These are phyloP conservation scores for Prunella strophiata DNA, from an alignment of 2,797 vertebrate species.

Conservation along the genomic window DNA sequence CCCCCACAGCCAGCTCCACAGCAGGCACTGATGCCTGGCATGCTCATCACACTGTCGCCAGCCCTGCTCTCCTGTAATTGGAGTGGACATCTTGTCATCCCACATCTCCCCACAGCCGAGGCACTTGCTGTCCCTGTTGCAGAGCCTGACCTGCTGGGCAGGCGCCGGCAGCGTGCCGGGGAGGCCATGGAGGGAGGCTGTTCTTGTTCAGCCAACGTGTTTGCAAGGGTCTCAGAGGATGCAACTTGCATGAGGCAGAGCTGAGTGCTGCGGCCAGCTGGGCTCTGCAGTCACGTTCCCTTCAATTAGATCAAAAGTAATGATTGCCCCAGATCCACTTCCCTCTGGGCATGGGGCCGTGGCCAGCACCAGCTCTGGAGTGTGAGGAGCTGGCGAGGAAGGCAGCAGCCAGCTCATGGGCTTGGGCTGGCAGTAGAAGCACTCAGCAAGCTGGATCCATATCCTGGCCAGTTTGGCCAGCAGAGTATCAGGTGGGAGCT, in stretches of 20 bases:
- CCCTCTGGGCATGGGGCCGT: rapidly evolving
- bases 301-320: slow-evolving; percentile 71
- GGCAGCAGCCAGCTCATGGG: rapidly evolving
- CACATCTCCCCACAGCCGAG: neutral
- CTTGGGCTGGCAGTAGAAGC: neutral
- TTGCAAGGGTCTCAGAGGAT: slow-evolving; percentile 3
- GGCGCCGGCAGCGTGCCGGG: rapidly evolving
- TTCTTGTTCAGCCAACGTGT: neutral
- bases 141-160: neutral
- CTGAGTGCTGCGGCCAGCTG: slow-evolving; percentile 21
- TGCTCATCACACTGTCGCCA: neutral
- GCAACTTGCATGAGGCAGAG: neutral
- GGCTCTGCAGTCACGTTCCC: slow-evolving; percentile 27
- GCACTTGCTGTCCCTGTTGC: rapidly evolving
- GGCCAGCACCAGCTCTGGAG: neutral
- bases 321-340: slow-evolving; percentile 24
- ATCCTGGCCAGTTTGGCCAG: rapidly evolving
- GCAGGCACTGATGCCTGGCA: neutral
- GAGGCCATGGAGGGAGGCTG: neutral
- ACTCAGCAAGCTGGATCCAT: neutral
- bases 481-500: neutral
- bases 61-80: neutral
- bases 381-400: neutral
- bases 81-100: slow-evolving; percentile 58
- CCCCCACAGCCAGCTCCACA: rapidly evolving